Base-by-base conservation (phyloP, 92 coral and sea anemone genomes). In the Meandrina meandrites region DNA sequence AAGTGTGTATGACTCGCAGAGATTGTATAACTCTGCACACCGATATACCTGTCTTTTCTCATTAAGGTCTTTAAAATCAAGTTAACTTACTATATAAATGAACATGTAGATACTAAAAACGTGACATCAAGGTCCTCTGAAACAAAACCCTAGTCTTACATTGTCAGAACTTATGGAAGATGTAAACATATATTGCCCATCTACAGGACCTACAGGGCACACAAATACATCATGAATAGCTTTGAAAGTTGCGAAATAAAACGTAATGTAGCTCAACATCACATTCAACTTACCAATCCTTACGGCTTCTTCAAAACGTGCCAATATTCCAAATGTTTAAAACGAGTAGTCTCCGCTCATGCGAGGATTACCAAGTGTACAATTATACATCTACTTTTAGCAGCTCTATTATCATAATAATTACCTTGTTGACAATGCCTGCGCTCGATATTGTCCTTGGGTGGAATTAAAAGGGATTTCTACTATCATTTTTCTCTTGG, bases 331-430 rank as follows among this genome's bases (percentile, higher is more conserved):
- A 32, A 35, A n/a, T 58, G 83, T 79, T 57, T 32, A 8, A 22
- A 69, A 21, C 60, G 34, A 42, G 42, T 18, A 28, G n/a, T 16
- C 10, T 34, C 2, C 48, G 51, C 5, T 40, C 28, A 9, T 77
- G 64, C 34, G 10, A 19, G 80, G 80, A 84, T 84, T 73, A 84
- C 35, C 71, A 13, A 72, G 21, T 14, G 16, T 58, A 36, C 80
- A 84, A 84, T 84, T 53, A 53, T 34, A 67, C 67, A 58, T 57
- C 87, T 64, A 74, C 53, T 73, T 75, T 84, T 73, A 71, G 80
- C 28, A 58, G 80, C 71, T 57, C 34, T 32, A 84, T 84, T 84
- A 84, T 32, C 87, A 84, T 84, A 72, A 84, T 74, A 84, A 84
- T 84, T 17, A 57, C 71, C 53, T 75, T 54, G 87, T 84, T 84